phyloP scores from a whole-genome alignment of 2,888 invertebrate species.

The Temnothorax ravouxi region DNA sequence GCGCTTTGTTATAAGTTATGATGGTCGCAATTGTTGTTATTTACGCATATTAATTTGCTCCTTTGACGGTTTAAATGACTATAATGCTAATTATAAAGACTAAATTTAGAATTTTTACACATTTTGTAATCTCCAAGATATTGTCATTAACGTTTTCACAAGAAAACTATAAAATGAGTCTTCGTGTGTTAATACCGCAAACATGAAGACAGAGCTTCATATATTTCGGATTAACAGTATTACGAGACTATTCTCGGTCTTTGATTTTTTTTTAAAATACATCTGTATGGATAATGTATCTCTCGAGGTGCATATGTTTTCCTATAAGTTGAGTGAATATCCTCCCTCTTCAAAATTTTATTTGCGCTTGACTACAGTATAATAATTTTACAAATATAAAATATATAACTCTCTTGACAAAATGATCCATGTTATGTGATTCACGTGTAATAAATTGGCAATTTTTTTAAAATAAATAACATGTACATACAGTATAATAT shows the following conservation, averaged over 20 bases:
- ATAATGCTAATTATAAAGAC: background rate
- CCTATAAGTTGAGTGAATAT: background rate
- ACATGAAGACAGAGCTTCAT: slow-evolving; percentile 44
- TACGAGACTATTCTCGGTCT: slow-evolving; percentile 49
- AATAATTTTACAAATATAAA: background rate
- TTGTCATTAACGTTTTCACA: background rate
- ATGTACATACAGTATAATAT: background rate
- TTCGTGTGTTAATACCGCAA: slow-evolving; percentile 17
- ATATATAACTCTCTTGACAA: background rate
- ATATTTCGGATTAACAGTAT: slow-evolving; percentile 39
- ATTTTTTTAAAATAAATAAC: background rate
- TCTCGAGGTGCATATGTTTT: slow-evolving; percentile 1
- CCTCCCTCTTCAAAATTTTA: background rate
- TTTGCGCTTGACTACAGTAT: background rate
- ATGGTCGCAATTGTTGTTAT: background rate
- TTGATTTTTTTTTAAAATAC: slow-evolving; percentile 11
- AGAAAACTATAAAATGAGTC: background rate
- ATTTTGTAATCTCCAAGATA: slow-evolving; percentile 1
- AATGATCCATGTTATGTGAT: background rate
- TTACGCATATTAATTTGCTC: slow-evolving; percentile 3
- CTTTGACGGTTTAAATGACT: slow-evolving; percentile 20
- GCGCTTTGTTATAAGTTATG: background rate
- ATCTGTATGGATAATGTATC: slow-evolving; percentile 20
- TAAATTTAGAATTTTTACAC: slow-evolving; percentile 9
- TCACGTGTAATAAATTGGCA: background rate